Percentiles rank a stretch among this genome's conserved stretches.
These are phyloP conservation scores for Phrynocephalus forsythii DNA, from an alignment of 2,797 vertebrate species.

Conservation along the genomic window DNA sequence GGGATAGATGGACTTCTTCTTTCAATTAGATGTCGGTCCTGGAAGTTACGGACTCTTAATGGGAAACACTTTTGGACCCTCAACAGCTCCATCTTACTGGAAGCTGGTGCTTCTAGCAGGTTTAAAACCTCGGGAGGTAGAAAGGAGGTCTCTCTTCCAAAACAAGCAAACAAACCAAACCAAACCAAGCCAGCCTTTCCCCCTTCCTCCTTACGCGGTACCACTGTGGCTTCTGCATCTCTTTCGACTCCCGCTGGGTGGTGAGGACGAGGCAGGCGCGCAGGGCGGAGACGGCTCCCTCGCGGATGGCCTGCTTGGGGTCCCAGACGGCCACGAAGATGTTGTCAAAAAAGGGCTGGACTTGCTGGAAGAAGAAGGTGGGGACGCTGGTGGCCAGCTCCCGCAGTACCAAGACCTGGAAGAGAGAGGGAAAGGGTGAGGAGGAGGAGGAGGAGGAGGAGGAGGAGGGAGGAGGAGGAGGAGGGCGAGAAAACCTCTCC, in stretches of 20 bases:
- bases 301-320: constrained; percentile 96
- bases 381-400: constrained; percentile 97
- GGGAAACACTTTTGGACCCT: not conserved
- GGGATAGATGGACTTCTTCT: too few relatives aligned
- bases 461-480: too few relatives aligned
- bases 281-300: constrained; percentile 95
- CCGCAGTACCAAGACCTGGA: constrained; percentile 92
- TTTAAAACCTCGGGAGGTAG: too few relatives aligned
- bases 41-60: not conserved
- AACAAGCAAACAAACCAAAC: not conserved
- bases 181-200: too few relatives aligned
- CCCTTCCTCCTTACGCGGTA: constrained; percentile 87
- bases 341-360: constrained; percentile 98
- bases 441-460: too few relatives aligned
- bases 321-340: constrained; percentile 99
- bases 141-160: not conserved
- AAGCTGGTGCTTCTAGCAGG: too few relatives aligned
- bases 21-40: not conserved
- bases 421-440: constrained; percentile 1
- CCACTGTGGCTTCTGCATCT: constrained; percentile 99
- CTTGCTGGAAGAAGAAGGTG: constrained; percentile 99
- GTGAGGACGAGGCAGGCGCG: constrained; percentile 96
- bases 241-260: constrained; percentile 96
- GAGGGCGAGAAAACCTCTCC: too few relatives aligned
- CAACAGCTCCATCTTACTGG: too few relatives aligned